Base-by-base conservation (phyloP, 2,888 invertebrate species). In the Taenaris catops region DNA sequence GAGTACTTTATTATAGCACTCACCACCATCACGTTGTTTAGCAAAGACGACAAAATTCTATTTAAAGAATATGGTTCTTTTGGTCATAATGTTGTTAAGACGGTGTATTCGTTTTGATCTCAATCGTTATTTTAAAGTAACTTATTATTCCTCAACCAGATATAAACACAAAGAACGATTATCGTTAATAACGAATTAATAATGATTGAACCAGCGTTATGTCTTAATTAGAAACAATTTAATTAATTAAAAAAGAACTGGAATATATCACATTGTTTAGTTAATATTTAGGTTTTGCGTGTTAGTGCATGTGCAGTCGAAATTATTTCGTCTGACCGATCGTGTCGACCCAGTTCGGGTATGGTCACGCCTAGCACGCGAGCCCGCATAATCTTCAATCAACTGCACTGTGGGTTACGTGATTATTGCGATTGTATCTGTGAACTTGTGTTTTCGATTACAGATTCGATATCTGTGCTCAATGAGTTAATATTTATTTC, bases 281-380 rank as follows among this genome's bases (percentile, higher is more conserved):
- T 25, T 34, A 41, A 41, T 41, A 41, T 37, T 29, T 41, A 34
- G 41, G 41, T 23, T 34, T 41, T 20, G 41, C 41, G 37, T 41
- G 41, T 34, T 33, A 34, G 29, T n/a, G 25, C 28, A 36, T 41
- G 41, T 29, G 17, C 9, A 33, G 38, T 25, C 7, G 25, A 44
- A 41, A 47, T 47, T 45, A 45, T 42, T 41, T 42, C 41, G 46
- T 33, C 34, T 41, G 45, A 32, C 44, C 41, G 41, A 41, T 46
- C 41, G 44, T 39, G 41, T 36, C 45, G 46, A 45, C 46, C 46
- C 33, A 46, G 16, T 35, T 40, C 31, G n/a, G 29, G n/a, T 25
- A 20, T 31, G 36, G 29, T 36, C 29, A 36, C 36, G 29, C 29
- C 16, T 19, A 14, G 14, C 29, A 36, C 36, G 36, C 36, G 36